Evolutionary conservation across 2,113 vertebrate species (phyloP), one percentile per base, ranked within the genome.

Genomic region (Proterorhinus semilunaris): DNA sequence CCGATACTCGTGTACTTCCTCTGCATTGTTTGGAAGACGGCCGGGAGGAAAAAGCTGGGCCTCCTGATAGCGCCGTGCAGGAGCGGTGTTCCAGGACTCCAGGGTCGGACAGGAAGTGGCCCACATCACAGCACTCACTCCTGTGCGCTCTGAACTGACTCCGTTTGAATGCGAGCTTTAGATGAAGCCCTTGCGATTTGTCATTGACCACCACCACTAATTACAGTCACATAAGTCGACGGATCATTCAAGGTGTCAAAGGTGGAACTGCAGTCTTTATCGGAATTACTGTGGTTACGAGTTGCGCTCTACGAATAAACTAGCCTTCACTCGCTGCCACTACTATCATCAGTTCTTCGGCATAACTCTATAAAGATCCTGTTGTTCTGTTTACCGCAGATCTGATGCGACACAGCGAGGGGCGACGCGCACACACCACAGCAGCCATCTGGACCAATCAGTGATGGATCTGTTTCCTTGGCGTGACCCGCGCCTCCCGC

Each of bases 11-110:
- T 66, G 69, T 62, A 81, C 77, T 88, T 92, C 90, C 90, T 90
- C 10, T 87, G 78, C 55, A 85, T 91, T 92, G 88, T 90, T 68
- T 17, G 50, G 75, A 78, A 62, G 52, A 66, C 49, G 71, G 47
- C 68, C 59, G 75, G 65, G 71, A 91, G 91, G 91, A 92, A 92
- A 86, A 77, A 83, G 81, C 89, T 89, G 90, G 63, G 48, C 47
- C 7, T 79, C 70, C 78, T 85, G 90, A 92, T 90, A 90, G 82
- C 3, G 64, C 68, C 44, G 66, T 72, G 74, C 52, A n/a, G 69
- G 72, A 71, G 81, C 77, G 58, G 62, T 63, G 71, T 66, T 87
- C 76, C 83, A 83, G 83, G 86, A 89, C 86, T 74, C 27, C 71
- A 82, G 66, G 72, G 65, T 83, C 87, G 55, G 68, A 63, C 79